phyloP scores from a whole-genome alignment of 2,888 invertebrate species.

The Caenorhabditis panamensis region DNA sequence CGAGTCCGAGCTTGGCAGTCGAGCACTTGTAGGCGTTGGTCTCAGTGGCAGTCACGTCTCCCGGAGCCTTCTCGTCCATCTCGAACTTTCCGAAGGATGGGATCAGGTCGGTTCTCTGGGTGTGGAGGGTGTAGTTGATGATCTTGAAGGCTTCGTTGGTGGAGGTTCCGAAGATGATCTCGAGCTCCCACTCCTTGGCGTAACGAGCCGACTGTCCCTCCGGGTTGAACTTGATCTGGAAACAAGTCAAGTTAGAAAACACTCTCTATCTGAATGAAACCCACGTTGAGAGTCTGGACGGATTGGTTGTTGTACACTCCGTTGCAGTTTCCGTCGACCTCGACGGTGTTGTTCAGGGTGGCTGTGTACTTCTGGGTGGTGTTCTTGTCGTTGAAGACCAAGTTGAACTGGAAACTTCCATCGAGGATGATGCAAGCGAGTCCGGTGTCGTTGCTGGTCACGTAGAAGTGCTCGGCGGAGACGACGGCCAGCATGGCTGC shows the following conservation, averaged over 20 bases:
- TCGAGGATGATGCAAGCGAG: slow-evolving; percentile 71
- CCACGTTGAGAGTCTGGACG: slow-evolving; percentile 65
- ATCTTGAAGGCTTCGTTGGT: slow-evolving; percentile 67
- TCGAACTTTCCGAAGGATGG: slow-evolving; percentile 48
- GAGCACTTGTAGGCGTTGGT: slow-evolving; percentile 72
- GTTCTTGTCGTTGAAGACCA: slow-evolving; percentile 43
- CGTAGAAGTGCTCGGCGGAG: slow-evolving; percentile 56
- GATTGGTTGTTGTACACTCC: slow-evolving; percentile 56
- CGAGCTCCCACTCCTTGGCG: slow-evolving; percentile 63
- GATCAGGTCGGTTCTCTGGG: slow-evolving; percentile 44
- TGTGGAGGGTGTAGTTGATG: slow-evolving; percentile 65
- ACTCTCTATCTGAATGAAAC: background rate
- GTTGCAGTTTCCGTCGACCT: slow-evolving; percentile 62
- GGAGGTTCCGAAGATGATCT: slow-evolving; percentile 59
- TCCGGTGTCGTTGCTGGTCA: slow-evolving; percentile 48
- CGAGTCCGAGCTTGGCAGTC: slow-evolving; percentile 70
- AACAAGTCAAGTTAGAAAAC: background rate
- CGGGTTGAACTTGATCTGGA: slow-evolving; percentile 69
- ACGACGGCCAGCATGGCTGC: slow-evolving; percentile 47
- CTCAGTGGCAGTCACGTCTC: slow-evolving; percentile 59
- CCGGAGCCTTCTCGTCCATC: slow-evolving; percentile 50
- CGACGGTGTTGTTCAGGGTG: slow-evolving; percentile 49
- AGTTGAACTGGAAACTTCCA: slow-evolving; percentile 62
- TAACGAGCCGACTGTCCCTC: slow-evolving; percentile 50
- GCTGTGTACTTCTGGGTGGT: slow-evolving; percentile 62